Evolutionary conservation across 2,797 vertebrate species (phyloP), one percentile per base, ranked within the genome.

Genomic region (Sebastes matsubarae): DNA sequence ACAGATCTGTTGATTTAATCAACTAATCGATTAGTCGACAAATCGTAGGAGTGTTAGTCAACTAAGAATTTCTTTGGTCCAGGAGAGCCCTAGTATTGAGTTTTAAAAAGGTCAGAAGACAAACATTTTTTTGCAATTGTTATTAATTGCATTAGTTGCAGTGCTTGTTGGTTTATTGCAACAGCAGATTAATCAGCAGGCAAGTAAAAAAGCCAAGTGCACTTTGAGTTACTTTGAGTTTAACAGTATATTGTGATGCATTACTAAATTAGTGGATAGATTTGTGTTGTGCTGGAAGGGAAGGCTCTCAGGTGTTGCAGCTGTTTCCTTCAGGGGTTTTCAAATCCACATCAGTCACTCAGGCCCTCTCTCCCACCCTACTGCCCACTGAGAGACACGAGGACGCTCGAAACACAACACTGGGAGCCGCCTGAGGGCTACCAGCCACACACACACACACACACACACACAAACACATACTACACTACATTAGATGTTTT

Each of bases 341-440:
- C 57, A 82, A 90, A 84, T 68, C 75, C 57, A 87, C 75, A 85
- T 84, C 75, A 87, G 80, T 92, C 88, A 88, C 80, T 76, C 64
- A 29, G 73, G 46, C 59, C 64, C 36, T 55, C 58, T 57, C 82
- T 75, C 85, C 58, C 46, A 50, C 32, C n/a, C 66, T 66, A 54
- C 59, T 79, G 24, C 63, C 69, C 75, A 57, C 71, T 36, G 8
- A 57, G 76, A 83, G 71, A 88, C 82, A 83, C 60, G 5, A 78
- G 82, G 83, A 76, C 72, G 72, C 64, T 60, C 2, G 83, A 91
- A 93, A 94, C 78, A 59, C 71, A 90, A 93, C 87, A 88, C 89
- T 82, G 86, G 64, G 71, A 84, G 68, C 55, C 1, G 84, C 91
- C 87, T 83, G 54, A 20, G 83, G 90, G 85, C 71, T n/a, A 65